Conservation (phyloP, 2,797 vertebrate species). For the Fringilla coelebs region DNA sequence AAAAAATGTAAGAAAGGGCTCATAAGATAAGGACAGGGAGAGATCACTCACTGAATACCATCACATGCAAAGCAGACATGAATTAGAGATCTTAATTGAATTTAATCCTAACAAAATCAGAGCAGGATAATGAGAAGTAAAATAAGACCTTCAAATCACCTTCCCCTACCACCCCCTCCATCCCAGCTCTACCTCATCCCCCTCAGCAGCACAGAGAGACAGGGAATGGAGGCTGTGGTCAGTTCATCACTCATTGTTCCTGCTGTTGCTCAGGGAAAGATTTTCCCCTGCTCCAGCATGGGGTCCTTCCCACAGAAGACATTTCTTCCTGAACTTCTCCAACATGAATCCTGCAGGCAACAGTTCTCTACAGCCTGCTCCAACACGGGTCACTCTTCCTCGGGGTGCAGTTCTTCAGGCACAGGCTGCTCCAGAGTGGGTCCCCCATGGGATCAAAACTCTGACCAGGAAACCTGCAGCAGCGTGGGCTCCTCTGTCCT, state of each 20-base stretch:
- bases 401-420: fast-evolving
- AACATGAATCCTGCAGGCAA: not conserved
- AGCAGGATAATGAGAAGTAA: not conserved
- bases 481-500: not conserved
- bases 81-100: not conserved
- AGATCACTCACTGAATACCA: not conserved
- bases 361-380: not conserved
- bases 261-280: not conserved
- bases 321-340: not conserved
- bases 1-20: not conserved
- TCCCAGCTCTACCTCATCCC: not conserved
- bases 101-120: not conserved
- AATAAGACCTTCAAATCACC: not conserved
- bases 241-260: not conserved
- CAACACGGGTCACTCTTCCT: not conserved
- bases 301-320: not conserved
- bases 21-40: not conserved
- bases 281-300: no score
- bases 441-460: not conserved
- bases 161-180: not conserved
- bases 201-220: not conserved
- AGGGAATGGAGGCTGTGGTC: not conserved
- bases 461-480: not conserved
- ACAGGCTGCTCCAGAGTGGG: fast-evolving
- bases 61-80: not conserved